Evolutionary conservation across 2,888 invertebrate genomes (phyloP).

Genomic region (Parasteatoda lunata): DNA sequence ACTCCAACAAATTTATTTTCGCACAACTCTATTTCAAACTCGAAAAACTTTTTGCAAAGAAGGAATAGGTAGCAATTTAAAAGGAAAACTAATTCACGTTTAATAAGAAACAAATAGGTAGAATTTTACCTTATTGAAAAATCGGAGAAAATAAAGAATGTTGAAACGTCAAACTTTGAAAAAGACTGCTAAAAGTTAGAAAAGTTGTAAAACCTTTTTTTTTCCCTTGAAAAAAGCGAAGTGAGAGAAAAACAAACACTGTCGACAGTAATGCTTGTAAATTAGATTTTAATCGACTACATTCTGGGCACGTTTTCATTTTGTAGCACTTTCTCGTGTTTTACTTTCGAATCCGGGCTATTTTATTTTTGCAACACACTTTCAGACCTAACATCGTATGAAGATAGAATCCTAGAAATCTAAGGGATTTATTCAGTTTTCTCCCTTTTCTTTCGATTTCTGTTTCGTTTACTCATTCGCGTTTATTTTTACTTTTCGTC

Average conservation of each 20-base stretch:
- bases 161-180: too few species aligned
- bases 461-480: neutral
- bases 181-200: neutral
- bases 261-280: conserved; percentile 49
- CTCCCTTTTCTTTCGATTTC: neutral
- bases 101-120: too few species aligned
- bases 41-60: too few species aligned
- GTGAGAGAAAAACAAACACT: neutral
- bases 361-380: conserved; percentile 31
- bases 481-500: neutral
- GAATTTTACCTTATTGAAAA: too few species aligned
- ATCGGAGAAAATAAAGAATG: too few species aligned
- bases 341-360: conserved; percentile 27
- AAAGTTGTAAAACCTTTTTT: too few species aligned
- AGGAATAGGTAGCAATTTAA: too few species aligned
- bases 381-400: neutral
- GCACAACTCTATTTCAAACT: too few species aligned
- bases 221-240: neutral
- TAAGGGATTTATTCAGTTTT: conserved; percentile 2
- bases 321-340: conserved; percentile 39
- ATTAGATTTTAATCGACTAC: conserved; percentile 59
- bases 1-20: too few species aligned
- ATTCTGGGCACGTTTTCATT: conserved; percentile 57
- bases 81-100: too few species aligned
- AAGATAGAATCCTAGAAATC: neutral